Conservation (phyloP, 2,113 vertebrate species). For the Lagopus leucura region DNA sequence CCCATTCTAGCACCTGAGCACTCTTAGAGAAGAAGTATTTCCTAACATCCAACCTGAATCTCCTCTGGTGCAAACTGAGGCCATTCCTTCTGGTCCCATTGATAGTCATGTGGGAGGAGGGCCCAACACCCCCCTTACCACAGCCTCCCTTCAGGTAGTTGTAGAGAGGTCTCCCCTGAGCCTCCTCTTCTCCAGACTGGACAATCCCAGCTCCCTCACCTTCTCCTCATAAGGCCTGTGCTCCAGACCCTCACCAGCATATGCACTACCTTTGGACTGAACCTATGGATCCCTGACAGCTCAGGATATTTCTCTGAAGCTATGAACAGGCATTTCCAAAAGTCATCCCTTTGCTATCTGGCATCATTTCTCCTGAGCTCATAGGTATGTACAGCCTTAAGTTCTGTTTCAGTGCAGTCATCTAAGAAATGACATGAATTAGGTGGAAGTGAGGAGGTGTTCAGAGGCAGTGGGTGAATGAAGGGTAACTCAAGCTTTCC, state of each 20-base stretch:
- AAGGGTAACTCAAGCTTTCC: constrained; percentile 10
- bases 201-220: too few species aligned
- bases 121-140: too few species aligned
- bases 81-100: too few species aligned
- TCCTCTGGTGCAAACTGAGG: too few species aligned
- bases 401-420: not conserved
- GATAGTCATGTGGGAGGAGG: too few species aligned
- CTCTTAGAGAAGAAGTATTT: too few species aligned
- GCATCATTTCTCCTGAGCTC: not conserved
- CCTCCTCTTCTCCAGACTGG: too few species aligned
- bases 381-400: rapidly evolving
- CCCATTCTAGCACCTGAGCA: too few species aligned
- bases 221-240: too few species aligned
- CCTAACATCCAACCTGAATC: too few species aligned
- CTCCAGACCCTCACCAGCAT: not conserved
- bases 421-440: not conserved
- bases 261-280: not conserved
- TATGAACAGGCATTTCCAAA: not conserved
- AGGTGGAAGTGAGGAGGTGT: not conserved
- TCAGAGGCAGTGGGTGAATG: not conserved
- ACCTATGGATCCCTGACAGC: not conserved
- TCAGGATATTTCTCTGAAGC: not conserved
- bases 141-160: too few species aligned
- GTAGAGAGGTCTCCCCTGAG: too few species aligned
- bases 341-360: rapidly evolving